Conservation (phyloP, 2,888 invertebrate species). For the Drosophila atroscutellata region DNA sequence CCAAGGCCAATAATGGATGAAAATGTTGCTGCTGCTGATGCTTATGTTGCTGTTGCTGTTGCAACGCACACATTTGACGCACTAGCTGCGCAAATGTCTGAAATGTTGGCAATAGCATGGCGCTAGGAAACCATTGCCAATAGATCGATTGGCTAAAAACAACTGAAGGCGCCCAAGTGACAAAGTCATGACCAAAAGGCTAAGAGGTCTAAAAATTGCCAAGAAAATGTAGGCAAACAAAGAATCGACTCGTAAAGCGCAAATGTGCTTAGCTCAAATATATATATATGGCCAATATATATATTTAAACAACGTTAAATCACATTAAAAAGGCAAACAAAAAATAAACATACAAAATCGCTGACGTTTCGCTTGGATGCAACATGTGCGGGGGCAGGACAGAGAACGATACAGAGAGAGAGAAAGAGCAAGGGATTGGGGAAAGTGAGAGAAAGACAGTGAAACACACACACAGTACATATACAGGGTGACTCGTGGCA, state of each 20-base stretch:
- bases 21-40: constrained; percentile 35
- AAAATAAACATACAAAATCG: constrained; percentile 23
- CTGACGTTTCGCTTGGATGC: constrained; percentile 47
- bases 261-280: constrained; percentile 33
- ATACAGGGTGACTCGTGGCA: constrained; percentile 41
- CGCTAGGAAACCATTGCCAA: constrained; percentile 15
- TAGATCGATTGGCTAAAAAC: constrained; percentile 47
- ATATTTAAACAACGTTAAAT: constrained; percentile 44
- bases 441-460: background rate
- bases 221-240: constrained; percentile 1
- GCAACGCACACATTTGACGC: constrained; percentile 68
- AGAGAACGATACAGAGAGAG: background rate
- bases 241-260: background rate
- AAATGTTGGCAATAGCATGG: constrained; percentile 79
- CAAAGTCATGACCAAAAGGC: constrained; percentile 72
- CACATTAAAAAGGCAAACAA: constrained; percentile 39
- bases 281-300: background rate
- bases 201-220: constrained; percentile 33
- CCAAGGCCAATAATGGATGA: constrained; percentile 36
- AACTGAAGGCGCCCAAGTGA: constrained; percentile 63
- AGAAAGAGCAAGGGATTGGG: background rate
- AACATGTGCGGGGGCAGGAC: constrained; percentile 18
- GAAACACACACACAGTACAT: constrained; percentile 17
- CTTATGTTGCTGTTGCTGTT: constrained; percentile 48
- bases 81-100: constrained; percentile 69